Conservation (phyloP, 1,140 invertebrate species). For the Pemphigus obesinymphae region DNA sequence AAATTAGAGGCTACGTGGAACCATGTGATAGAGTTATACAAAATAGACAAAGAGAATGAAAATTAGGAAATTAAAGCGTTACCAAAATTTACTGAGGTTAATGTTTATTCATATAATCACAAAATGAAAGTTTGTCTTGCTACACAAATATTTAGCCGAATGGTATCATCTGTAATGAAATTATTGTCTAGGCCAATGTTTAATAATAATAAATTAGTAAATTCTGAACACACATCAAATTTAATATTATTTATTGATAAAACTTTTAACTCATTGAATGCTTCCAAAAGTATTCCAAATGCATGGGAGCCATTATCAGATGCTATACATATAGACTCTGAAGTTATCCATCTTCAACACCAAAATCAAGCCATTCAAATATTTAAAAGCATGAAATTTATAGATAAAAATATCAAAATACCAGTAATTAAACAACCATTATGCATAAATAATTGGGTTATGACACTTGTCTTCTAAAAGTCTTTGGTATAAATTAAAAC, state of each 20-base stretch:
- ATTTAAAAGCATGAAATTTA: neutral
- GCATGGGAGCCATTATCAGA: neutral
- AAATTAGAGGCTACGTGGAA: neutral
- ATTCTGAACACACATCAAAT: neutral
- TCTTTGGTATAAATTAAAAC: neutral
- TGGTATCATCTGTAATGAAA: neutral
- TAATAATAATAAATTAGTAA: neutral
- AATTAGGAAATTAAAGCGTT: neutral
- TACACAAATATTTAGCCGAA: neutral
- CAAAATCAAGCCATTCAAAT: neutral
- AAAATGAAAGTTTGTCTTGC: neutral
- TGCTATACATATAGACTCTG: neutral
- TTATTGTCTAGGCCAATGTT: neutral
- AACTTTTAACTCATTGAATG: neutral
- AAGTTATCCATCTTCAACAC: neutral
- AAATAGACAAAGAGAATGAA: neutral
- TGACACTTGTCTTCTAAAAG: neutral
- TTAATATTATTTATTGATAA: neutral
- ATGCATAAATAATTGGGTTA: neutral
- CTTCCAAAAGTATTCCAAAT: neutral
- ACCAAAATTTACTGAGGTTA: neutral
- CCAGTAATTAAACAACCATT: neutral
- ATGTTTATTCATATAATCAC: neutral
- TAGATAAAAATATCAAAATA: neutral
- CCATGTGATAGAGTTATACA: neutral